These are phyloP conservation scores for Eclectus roratus DNA, from an alignment of 2,113 vertebrate genomes.

Conservation along the genomic window DNA sequence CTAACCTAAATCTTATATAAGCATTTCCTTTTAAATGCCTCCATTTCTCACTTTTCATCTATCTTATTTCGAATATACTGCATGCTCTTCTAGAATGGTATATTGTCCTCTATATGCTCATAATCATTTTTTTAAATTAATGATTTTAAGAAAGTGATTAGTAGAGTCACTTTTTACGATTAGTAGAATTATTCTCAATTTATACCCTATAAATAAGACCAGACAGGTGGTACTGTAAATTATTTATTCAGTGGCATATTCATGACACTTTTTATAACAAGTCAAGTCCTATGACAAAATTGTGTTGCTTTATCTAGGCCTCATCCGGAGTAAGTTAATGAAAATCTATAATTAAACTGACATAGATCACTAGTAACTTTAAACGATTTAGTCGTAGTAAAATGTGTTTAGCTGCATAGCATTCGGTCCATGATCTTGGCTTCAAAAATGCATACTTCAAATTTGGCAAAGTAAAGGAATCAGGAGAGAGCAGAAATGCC, in stretches of 20 bases:
- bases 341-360: slow-evolving; percentile 51
- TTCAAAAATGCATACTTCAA: slow-evolving; percentile 22
- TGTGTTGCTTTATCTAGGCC: slow-evolving; percentile 17
- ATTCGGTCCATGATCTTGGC: slow-evolving; percentile 33
- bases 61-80: neutral
- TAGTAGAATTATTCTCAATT: neutral
- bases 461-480: slow-evolving; percentile 13
- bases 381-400: slow-evolving; percentile 26
- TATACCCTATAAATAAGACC: neutral
- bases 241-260: slow-evolving; percentile 30
- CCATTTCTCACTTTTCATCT: neutral
- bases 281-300: slow-evolving; percentile 26
- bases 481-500: slow-evolving; percentile 3
- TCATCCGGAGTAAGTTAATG: slow-evolving; percentile 24
- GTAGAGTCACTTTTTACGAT: neutral
- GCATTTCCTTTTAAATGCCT: neutral
- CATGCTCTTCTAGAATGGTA: neutral
- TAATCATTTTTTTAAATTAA: neutral
- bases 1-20: neutral
- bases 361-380: slow-evolving; percentile 36
- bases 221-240: neutral
- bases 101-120: neutral
- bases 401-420: slow-evolving; percentile 5
- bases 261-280: slow-evolving; percentile 1
- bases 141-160: neutral